Percentiles rank a stretch among this genome's conserved stretches.
Conservation (phyloP, 1,140 invertebrate species). For the Trypoxylus dichotomus region DNA sequence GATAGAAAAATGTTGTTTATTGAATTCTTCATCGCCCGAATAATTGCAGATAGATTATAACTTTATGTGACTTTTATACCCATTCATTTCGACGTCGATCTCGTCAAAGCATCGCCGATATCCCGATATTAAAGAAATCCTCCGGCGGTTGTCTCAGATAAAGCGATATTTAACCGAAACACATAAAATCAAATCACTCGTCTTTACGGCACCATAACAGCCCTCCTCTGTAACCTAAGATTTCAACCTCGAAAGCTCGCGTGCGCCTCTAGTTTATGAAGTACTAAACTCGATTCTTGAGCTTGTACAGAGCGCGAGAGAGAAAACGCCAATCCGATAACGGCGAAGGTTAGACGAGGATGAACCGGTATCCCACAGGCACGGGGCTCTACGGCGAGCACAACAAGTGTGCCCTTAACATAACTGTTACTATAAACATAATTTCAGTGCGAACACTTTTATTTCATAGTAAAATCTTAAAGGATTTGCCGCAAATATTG, state of each 20-base stretch:
- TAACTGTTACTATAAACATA: conserved; percentile 55
- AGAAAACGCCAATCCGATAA: not conserved
- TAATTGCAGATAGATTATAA: not conserved
- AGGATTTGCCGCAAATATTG: conserved; percentile 40
- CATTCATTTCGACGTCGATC: not conserved
- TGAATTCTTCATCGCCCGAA: not conserved
- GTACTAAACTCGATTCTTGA: conserved; percentile 51
- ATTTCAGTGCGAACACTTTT: conserved; percentile 51
- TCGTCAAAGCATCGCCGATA: conserved; percentile 7
- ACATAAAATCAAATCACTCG: conserved; percentile 54
- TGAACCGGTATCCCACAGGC: conserved; percentile 33
- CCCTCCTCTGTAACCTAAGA: conserved; percentile 51
- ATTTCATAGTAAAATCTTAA: conserved; percentile 44
- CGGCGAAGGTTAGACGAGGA: conserved; percentile 29
- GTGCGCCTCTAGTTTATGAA: conserved; percentile 54
- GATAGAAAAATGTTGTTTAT: not conserved
- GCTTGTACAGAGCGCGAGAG: conserved; percentile 35
- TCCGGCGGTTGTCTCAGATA: conserved; percentile 37
- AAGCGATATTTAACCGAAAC: conserved; percentile 52
- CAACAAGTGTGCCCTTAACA: conserved; percentile 54
- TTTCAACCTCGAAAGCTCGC: conserved; percentile 52
- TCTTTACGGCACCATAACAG: conserved; percentile 53
- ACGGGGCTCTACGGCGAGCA: conserved; percentile 41
- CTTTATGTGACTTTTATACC: conserved; percentile 1
- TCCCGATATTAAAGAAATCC: conserved; percentile 25